Conservation (phyloP, 2,113 vertebrate genomes). For the Paradisaea rubra region DNA sequence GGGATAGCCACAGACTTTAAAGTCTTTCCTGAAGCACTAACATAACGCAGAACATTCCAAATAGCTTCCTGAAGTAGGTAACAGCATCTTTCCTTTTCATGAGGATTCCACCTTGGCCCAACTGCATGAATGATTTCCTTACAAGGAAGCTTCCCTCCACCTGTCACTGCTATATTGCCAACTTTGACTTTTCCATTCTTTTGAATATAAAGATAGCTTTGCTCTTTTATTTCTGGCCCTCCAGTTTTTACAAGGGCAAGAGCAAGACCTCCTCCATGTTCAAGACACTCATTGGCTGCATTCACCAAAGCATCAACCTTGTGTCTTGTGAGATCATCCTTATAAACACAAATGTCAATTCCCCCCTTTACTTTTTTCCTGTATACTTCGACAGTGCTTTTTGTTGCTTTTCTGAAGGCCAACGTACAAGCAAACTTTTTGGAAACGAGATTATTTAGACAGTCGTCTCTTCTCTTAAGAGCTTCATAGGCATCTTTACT, state of each 20-base stretch:
- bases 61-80: background rate
- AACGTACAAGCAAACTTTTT: constrained; percentile 73
- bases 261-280: constrained; percentile 77
- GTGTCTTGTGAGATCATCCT: constrained; percentile 79
- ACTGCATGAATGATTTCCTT: constrained; percentile 81
- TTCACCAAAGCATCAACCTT: constrained; percentile 80
- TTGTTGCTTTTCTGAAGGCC: background rate
- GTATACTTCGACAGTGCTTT: constrained; percentile 48
- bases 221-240: constrained; percentile 68
- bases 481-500: background rate
- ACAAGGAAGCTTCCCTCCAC: constrained; percentile 73
- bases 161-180: constrained; percentile 55
- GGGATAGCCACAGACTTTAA: constrained; percentile 82
- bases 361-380: background rate
- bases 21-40: accelerated
- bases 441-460: constrained; percentile 44
- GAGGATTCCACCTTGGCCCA: constrained; percentile 45
- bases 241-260: constrained; percentile 71
- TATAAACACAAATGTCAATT: constrained; percentile 78
- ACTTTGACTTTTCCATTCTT: background rate
- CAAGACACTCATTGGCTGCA: constrained; percentile 75
- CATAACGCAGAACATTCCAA: constrained; percentile 31
- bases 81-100: accelerated
- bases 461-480: constrained; percentile 55
- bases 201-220: background rate